A percentile compares a stretch with the other conserved stretches of the same genome.
Evolutionary conservation across 1,140 invertebrate species (phyloP).

Genomic region (Coelopa frigida): DNA sequence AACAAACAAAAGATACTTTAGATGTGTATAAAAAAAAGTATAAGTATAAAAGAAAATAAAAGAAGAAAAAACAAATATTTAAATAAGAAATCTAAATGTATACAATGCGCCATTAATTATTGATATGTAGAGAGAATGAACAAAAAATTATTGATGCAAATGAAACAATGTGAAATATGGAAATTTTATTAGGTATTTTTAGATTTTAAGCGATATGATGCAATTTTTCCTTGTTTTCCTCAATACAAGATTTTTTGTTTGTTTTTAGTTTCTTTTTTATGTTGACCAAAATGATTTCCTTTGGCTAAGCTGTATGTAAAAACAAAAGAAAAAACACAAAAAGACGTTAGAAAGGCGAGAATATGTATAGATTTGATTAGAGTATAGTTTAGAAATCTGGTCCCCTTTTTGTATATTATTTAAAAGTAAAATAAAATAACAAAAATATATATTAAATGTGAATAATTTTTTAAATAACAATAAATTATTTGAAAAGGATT

Average conservation of each 20-base stretch:
- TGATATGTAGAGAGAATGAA: too few species aligned
- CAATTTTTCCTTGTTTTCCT: not conserved
- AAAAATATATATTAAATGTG: conserved; percentile 4
- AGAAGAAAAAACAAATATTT: too few species aligned
- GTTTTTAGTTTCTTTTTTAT: conserved; percentile 3
- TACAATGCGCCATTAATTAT: too few species aligned
- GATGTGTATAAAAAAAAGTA: too few species aligned
- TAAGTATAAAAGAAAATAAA: too few species aligned
- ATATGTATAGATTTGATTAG: conserved; percentile 8
- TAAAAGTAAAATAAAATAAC: not conserved
- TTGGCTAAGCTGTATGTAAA: conserved; percentile 8
- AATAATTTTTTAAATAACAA: conserved; percentile 10
- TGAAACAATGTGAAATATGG: too few species aligned
- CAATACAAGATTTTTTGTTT: conserved; percentile 5
- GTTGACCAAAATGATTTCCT: not conserved
- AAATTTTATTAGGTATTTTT: too few species aligned
- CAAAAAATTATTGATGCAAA: too few species aligned
- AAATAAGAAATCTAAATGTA: too few species aligned
- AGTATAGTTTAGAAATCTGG: not conserved
- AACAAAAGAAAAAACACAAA: not conserved
- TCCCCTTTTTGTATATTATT: conserved; percentile 5
- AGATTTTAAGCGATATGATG: too few species aligned
- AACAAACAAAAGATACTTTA: too few species aligned
- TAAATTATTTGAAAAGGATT: conserved; percentile 7
- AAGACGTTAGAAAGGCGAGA: conserved; percentile 3